These are phyloP conservation scores for Ectobius pallidus DNA, from an alignment of 2,888 invertebrate species.

Conservation along the genomic window DNA sequence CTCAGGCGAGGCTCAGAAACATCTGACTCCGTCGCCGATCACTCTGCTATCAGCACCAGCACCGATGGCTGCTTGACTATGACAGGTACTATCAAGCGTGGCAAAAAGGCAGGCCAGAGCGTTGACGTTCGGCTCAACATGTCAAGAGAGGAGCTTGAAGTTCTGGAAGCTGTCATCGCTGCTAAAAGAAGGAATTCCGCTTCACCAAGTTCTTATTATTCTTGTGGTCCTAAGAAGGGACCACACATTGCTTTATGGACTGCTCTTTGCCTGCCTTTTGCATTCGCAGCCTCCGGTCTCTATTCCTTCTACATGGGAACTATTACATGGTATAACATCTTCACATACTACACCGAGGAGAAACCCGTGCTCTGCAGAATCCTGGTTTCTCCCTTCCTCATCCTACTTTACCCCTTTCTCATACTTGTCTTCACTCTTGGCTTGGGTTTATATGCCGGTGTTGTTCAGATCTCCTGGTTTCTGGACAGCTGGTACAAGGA, in stretches of 20 bases:
- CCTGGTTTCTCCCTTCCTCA: slow-evolving; percentile 68
- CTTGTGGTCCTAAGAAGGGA: slow-evolving; percentile 65
- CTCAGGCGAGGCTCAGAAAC: slow-evolving; percentile 55
- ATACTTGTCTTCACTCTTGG: slow-evolving; percentile 69
- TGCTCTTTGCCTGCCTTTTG: slow-evolving; percentile 69
- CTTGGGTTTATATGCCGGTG: slow-evolving; percentile 69
- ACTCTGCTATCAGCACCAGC: slow-evolving; percentile 61
- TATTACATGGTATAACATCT: slow-evolving; percentile 75
- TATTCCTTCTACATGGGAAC: slow-evolving; percentile 79
- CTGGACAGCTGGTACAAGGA: slow-evolving; percentile 72
- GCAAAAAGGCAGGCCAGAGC: slow-evolving; percentile 73
- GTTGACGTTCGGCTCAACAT: slow-evolving; percentile 75
- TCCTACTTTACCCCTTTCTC: slow-evolving; percentile 72
- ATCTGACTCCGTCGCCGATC: slow-evolving; percentile 60
- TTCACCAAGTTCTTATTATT: slow-evolving; percentile 54
- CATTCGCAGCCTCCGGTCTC: slow-evolving; percentile 65
- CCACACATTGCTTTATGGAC: slow-evolving; percentile 70
- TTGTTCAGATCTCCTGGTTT: slow-evolving; percentile 72
- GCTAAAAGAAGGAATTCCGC: slow-evolving; percentile 58
- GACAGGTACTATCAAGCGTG: slow-evolving; percentile 75
- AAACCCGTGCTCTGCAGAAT: slow-evolving; percentile 66
- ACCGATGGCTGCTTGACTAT: slow-evolving; percentile 69
- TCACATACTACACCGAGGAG: slow-evolving; percentile 71
- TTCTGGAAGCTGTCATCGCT: slow-evolving; percentile 68
- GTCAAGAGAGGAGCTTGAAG: slow-evolving; percentile 72